phyloP scores from a whole-genome alignment of 1,140 invertebrate species.

The Rhyzopertha dominica region DNA sequence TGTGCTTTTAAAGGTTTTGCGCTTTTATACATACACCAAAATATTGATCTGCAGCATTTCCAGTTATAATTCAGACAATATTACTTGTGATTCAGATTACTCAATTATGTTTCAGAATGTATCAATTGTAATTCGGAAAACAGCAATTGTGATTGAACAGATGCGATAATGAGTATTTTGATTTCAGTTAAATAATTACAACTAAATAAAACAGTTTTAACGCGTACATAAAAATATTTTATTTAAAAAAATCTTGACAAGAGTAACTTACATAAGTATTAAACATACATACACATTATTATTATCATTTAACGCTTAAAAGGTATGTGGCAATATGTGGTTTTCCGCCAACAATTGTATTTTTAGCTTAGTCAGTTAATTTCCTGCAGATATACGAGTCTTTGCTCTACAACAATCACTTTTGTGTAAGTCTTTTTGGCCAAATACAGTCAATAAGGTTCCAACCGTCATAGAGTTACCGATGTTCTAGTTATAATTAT shows the following conservation, averaged over 20 bases:
- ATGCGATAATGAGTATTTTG: background rate
- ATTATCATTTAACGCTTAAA: constrained; percentile 3
- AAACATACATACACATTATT: background rate
- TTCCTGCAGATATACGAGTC: background rate
- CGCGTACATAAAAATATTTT: background rate
- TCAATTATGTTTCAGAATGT: constrained; percentile 4
- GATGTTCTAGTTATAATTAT: constrained; percentile 1
- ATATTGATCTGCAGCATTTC: too few species aligned
- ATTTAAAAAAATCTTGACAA: background rate
- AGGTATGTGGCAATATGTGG: constrained; percentile 1
- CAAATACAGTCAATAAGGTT: constrained; percentile 12
- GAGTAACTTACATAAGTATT: background rate
- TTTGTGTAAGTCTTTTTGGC: constrained; percentile 9
- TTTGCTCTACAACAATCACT: constrained; percentile 7
- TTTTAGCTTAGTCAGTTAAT: constrained; percentile 3
- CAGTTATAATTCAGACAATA: constrained; percentile 1
- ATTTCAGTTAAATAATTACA: constrained; percentile 5
- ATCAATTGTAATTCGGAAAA: constrained; percentile 9
- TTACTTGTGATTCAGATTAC: constrained; percentile 9
- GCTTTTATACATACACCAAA: too few species aligned
- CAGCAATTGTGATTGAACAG: too few species aligned
- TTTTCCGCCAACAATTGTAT: background rate
- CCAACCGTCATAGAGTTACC: constrained; percentile 9
- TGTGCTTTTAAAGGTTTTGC: too few species aligned
- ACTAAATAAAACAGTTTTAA: background rate